A percentile compares a stretch with the other conserved stretches of the same genome.
These are phyloP conservation scores for Conistra vaccinii DNA, from an alignment of 2,888 invertebrate species.

Conservation along the genomic window DNA sequence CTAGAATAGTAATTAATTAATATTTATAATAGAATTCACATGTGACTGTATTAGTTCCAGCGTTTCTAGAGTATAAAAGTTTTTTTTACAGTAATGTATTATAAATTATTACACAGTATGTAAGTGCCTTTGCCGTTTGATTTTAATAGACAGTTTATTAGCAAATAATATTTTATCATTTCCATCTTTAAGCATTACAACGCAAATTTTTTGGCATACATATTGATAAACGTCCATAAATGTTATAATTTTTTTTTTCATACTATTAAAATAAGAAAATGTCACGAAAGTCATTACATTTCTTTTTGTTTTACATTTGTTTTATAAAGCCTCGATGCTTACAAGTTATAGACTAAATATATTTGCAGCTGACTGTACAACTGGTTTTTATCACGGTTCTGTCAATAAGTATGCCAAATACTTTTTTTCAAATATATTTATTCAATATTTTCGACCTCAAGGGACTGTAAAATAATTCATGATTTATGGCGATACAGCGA, in stretches of 20 bases:
- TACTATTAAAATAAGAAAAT: background rate
- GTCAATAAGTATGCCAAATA: constrained; percentile 47
- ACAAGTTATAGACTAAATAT: background rate
- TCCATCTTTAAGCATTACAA: background rate
- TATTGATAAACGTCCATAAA: constrained; percentile 51
- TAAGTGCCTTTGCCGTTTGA: constrained; percentile 68
- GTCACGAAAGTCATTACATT: background rate
- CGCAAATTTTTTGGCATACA: constrained; percentile 32
- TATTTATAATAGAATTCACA: constrained; percentile 27
- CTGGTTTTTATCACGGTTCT: background rate
- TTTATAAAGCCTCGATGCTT: background rate
- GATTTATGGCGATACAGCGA: too few species aligned
- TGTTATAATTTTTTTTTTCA: background rate
- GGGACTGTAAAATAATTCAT: constrained; percentile 22
- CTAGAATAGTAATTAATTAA: constrained; percentile 28
- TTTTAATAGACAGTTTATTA: constrained; percentile 26
- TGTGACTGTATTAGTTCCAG: constrained; percentile 39
- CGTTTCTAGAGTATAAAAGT: constrained; percentile 36
- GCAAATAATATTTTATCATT: background rate
- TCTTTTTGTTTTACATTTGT: constrained; percentile 12
- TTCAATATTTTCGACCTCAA: constrained; percentile 5
- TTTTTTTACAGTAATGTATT: constrained; percentile 35
- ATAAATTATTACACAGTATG: constrained; percentile 52
- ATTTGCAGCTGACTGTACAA: constrained; percentile 4
- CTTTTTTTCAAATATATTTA: background rate